Conservation (phyloP, 2,113 vertebrate genomes). For the Indicator maculatus region DNA sequence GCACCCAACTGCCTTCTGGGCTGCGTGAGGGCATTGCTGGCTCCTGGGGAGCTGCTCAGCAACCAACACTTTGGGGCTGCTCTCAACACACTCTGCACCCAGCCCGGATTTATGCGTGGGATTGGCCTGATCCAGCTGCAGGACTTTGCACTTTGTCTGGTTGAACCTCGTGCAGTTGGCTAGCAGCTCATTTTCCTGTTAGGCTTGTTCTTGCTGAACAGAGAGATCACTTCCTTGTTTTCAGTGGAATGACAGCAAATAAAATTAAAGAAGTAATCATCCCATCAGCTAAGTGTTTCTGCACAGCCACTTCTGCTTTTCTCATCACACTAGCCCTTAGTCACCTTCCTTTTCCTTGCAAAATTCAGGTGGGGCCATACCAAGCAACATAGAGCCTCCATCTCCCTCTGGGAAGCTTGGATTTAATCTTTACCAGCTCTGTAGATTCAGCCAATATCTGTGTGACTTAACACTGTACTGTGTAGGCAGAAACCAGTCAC, state of each 20-base stretch:
- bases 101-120: too few species aligned
- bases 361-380: not conserved
- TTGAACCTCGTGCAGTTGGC: too few species aligned
- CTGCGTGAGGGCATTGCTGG: too few species aligned
- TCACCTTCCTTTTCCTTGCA: not conserved
- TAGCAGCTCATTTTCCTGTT: not conserved
- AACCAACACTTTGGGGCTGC: too few species aligned
- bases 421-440: not conserved
- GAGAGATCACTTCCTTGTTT: not conserved
- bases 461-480: not conserved
- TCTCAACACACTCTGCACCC: too few species aligned
- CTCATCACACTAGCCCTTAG: not conserved
- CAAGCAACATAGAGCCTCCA: not conserved
- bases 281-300: not conserved
- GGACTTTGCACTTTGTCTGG: too few species aligned
- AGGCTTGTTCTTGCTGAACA: not conserved
- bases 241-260: not conserved
- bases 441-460: rapidly evolving
- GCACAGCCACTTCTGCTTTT: not conserved
- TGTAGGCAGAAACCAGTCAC: not conserved
- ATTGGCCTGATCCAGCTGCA: too few species aligned
- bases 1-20: too few species aligned
- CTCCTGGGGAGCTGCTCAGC: too few species aligned
- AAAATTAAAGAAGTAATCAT: not conserved
- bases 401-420: not conserved